These are phyloP conservation scores for Heterodera schachtii DNA, from an alignment of 1,140 invertebrate genomes.

Conservation along the genomic window DNA sequence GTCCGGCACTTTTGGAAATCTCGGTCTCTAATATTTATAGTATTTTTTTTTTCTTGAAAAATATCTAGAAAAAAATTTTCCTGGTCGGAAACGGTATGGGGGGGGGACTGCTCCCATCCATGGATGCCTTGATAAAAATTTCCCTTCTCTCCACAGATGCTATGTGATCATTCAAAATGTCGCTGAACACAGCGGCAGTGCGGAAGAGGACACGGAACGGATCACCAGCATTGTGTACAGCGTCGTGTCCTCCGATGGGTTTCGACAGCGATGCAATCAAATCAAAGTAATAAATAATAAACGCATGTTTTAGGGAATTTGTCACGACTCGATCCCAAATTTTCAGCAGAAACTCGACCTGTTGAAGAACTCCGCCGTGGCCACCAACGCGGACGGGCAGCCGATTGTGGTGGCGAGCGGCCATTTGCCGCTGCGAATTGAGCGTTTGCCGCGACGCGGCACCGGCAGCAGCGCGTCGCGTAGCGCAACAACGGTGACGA, in stretches of 20 bases:
- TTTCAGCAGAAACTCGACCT: not conserved
- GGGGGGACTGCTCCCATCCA: no score
- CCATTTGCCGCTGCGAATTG: conserved; percentile 15
- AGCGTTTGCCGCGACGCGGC: conserved; percentile 16
- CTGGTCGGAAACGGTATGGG: no score
- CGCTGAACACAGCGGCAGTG: not conserved
- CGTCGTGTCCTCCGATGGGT: conserved; percentile 8
- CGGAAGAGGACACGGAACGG: conserved; percentile 18
- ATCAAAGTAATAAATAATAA: not conserved
- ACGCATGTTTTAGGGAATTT: not conserved
- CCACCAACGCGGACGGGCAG: not conserved
- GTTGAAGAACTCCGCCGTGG: not conserved
- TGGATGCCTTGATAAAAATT: no score
- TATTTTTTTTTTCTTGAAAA: not conserved
- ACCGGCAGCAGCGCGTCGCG: not conserved
- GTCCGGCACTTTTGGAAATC: no score
- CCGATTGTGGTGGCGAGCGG: not conserved
- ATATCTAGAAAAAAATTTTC: no score
- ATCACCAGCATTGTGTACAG: conserved; percentile 25
- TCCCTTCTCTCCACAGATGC: not conserved
- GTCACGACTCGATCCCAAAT: not conserved
- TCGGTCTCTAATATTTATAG: no score
- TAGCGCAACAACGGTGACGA: no score
- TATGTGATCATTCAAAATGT: conserved; percentile 29
- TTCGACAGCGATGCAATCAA: conserved; percentile 8